phyloP scores from a whole-genome alignment of 2,888 invertebrate genomes.

The Endotricha flammealis region DNA sequence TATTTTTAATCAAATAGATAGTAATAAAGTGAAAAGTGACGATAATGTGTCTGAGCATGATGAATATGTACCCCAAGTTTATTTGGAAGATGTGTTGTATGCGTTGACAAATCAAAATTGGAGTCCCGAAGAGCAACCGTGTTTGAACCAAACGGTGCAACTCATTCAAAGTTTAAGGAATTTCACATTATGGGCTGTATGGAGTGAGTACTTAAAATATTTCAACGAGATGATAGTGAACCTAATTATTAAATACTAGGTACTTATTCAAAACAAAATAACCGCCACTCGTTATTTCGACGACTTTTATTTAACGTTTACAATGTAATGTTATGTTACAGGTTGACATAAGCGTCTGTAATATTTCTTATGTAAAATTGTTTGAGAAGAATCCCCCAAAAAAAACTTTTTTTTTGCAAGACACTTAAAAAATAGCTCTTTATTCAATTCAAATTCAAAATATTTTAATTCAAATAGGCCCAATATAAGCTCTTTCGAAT shows the following conservation, averaged over 20 bases:
- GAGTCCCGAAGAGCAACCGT: conserved; percentile 49
- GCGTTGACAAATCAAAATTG: conserved; percentile 54
- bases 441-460: too few relatives aligned
- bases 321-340: too few relatives aligned
- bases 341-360: too few relatives aligned
- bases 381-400: too few relatives aligned
- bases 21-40: conserved; percentile 15
- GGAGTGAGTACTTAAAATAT: conserved; percentile 61
- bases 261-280: too few relatives aligned
- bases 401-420: too few relatives aligned
- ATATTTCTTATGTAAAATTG: too few relatives aligned
- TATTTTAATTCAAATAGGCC: too few relatives aligned
- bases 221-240: neutral
- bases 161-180: conserved; percentile 62
- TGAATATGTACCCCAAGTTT: conserved; percentile 36
- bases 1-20: conserved; percentile 19
- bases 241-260: neutral
- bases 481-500: too few relatives aligned
- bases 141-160: conserved; percentile 49
- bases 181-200: conserved; percentile 76
- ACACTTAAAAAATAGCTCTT: too few relatives aligned
- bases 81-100: conserved; percentile 61
- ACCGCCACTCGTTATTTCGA: neutral
- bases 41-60: conserved; percentile 22
- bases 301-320: too few relatives aligned